Evolutionary conservation across 2,888 invertebrate species (phyloP).

Genomic region (Drosophila parthenogenetica): DNA sequence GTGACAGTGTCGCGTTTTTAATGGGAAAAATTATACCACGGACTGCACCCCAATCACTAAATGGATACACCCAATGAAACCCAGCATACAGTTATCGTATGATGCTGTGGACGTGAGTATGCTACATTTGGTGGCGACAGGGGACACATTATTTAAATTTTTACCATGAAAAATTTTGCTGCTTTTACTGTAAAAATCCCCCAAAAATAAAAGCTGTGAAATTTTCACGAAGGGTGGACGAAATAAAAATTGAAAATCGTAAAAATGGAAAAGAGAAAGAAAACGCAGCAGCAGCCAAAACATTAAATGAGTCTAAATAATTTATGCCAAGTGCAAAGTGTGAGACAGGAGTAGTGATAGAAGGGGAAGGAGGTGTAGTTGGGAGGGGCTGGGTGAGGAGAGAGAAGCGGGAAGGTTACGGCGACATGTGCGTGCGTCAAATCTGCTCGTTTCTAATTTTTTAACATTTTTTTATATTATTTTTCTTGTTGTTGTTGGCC

Average conservation of each 20-base stretch:
- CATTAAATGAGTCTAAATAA: conserved; percentile 80
- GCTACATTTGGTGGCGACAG: conserved; percentile 81
- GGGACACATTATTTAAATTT: conserved; percentile 84
- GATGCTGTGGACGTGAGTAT: conserved; percentile 1
- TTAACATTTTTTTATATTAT: conserved; percentile 50
- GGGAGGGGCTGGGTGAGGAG: background rate
- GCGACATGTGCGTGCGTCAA: conserved; percentile 73
- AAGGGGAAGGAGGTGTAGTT: conserved; percentile 5
- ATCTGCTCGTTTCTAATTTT: conserved; percentile 71
- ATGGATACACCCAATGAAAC: conserved; percentile 29
- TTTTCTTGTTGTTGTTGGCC: conserved; percentile 26
- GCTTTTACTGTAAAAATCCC: conserved; percentile 60
- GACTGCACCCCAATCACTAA: conserved; percentile 27
- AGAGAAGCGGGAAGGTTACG: conserved; percentile 10
- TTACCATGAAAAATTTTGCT: conserved; percentile 60
- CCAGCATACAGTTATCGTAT: conserved; percentile 5
- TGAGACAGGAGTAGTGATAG: conserved; percentile 28
- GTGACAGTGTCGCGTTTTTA: conserved; percentile 29
- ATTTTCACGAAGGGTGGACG: conserved; percentile 67
- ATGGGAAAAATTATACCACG: conserved; percentile 49
- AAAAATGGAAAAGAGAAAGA: conserved; percentile 44
- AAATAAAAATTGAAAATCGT: conserved; percentile 72
- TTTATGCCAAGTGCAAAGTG: conserved; percentile 66
- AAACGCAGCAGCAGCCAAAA: conserved; percentile 48
- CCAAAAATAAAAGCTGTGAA: conserved; percentile 55